A percentile compares a stretch with the other conserved stretches of the same genome.
phyloP scores from a whole-genome alignment of 2,888 invertebrate species.

The Tetrapedia diversipes region DNA sequence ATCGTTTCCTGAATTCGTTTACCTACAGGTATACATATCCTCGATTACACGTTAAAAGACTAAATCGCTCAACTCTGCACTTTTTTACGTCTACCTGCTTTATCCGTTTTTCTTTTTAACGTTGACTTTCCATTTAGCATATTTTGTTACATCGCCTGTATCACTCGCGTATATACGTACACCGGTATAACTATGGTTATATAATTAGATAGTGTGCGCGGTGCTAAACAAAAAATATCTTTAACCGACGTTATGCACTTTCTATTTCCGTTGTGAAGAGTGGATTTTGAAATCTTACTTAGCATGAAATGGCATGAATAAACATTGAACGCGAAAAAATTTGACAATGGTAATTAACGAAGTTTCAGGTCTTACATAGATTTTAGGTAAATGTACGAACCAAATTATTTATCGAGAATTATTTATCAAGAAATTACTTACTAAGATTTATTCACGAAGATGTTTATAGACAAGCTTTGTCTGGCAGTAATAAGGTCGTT shows the following conservation, averaged over 20 bases:
- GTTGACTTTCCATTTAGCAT: conserved; percentile 42
- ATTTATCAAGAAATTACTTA: no score
- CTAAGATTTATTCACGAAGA: no score
- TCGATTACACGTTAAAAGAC: background rate
- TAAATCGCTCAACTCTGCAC: background rate
- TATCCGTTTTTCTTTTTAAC: background rate
- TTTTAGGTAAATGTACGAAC: background rate
- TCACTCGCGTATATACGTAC: conserved; percentile 13
- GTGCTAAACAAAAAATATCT: conserved; percentile 62
- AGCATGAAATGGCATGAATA: background rate
- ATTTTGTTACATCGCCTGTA: conserved; percentile 31
- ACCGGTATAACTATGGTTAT: conserved; percentile 60
- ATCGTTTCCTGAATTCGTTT: conserved; percentile 19
- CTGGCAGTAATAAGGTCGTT: no score
- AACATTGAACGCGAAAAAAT: background rate
- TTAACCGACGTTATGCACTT: conserved; percentile 59
- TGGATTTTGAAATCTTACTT: conserved; percentile 23
- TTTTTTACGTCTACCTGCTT: background rate
- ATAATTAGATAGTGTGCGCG: conserved; percentile 54
- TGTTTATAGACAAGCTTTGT: background rate
- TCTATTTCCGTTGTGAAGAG: conserved; percentile 59
- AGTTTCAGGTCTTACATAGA: background rate
- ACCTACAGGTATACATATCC: background rate
- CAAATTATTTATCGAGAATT: no score
- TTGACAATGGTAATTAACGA: background rate